These are phyloP conservation scores for Acanthurus lineatus DNA, from an alignment of 2,797 vertebrate species.

Conservation along the genomic window DNA sequence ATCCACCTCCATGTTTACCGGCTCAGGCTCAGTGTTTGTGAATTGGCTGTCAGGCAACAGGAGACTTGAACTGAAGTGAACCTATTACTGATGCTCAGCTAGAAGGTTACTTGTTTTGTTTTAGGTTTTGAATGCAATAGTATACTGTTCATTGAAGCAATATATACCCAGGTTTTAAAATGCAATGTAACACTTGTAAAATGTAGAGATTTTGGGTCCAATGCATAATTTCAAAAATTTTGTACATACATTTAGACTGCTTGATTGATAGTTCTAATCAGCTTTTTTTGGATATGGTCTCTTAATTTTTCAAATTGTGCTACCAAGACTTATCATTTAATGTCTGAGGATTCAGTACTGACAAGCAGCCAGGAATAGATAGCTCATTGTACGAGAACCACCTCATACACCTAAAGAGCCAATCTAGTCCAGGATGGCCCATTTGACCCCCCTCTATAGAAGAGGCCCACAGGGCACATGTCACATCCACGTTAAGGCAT, in stretches of 20 bases:
- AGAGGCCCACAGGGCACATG: slow-evolving; percentile 63
- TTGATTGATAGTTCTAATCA: background rate
- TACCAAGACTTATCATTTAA: slow-evolving; percentile 3
- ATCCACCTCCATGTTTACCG: slow-evolving; percentile 49
- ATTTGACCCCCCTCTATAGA: slow-evolving; percentile 78
- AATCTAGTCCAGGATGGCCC: slow-evolving; percentile 69
- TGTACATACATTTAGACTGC: background rate
- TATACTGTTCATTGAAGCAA: background rate
- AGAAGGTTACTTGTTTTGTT: background rate
- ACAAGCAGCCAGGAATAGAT: slow-evolving; percentile 19
- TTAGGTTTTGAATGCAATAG: background rate
- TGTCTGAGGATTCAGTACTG: slow-evolving; percentile 9
- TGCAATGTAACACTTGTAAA: slow-evolving; percentile 1
- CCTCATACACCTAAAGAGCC: slow-evolving; percentile 65
- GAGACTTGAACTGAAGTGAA: slow-evolving; percentile 21
- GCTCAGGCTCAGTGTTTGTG: background rate
- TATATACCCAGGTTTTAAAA: background rate
- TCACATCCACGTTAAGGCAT: slow-evolving; percentile 74
- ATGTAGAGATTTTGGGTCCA: too few relatives aligned
- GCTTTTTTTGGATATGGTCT: background rate
- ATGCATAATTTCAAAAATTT: too few relatives aligned
- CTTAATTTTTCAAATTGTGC: background rate
- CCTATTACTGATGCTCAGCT: slow-evolving; percentile 19
- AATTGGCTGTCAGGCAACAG: slow-evolving; percentile 12
- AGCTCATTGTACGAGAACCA: slow-evolving; percentile 51